Evolutionary conservation across 1,140 invertebrate genomes (phyloP), one percentile per base, ranked within the genome.

Genomic region (Pomacea maculata): DNA sequence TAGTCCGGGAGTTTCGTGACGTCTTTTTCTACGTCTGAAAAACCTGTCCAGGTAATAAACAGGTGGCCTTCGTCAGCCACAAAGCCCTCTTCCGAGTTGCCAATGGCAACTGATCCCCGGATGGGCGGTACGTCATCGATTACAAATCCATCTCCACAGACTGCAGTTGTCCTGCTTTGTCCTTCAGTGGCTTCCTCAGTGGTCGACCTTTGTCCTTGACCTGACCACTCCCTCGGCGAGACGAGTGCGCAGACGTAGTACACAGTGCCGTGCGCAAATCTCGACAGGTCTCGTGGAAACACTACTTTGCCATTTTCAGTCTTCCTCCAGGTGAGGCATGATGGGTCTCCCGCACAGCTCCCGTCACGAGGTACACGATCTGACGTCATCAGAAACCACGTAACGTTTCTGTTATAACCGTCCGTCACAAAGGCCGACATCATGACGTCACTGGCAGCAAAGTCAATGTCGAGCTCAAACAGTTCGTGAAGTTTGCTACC

Each of bases 121-220:
- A 25, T 52, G 17, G 85, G 85, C 5, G 77, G 68, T 21, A 54
- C 73, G 52, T 82, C 71, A 79, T 86, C 85, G 14, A 86, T 72
- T 10, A 84, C 71, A 52, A 86, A 79, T 14, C 85, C 85, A 78
- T 86, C 79, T n/a, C 85, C 82, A 73, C 85, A 86, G 7, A 54
- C 29, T 14, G 15, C 63, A 4, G 29, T 5, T n/a, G 6, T 11
- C 14, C 15, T 0, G 9, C 21, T 9, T n/a, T 75, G n/a, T 54
- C 25, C 29, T 8, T 10, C 15, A n/a, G 25, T 29, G 29, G 6
- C 34, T 45, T 45, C 34, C 34, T 45, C 34, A 45, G 34, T 45
- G 34, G 34, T 45, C 34, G 34, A 45, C 3, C 34, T 45, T 6
- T 45, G 34, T 45, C 34, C 34, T 2, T 2, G 2, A 45, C 3